Evolutionary conservation across 2,888 invertebrate species (phyloP), one percentile per base, ranked within the genome.

Genomic region (Lasioglossum malachurum): DNA sequence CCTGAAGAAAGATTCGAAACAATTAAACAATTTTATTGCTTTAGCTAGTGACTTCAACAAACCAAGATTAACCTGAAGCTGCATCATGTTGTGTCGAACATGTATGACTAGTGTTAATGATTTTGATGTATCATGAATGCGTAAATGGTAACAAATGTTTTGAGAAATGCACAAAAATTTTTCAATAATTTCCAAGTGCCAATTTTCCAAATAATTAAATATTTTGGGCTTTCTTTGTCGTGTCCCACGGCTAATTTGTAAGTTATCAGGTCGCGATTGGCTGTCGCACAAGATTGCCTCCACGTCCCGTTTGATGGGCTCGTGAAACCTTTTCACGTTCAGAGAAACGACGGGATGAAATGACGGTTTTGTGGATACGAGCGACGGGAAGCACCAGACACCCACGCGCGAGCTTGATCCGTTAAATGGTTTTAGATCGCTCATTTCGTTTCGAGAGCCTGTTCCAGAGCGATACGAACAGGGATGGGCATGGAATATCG

Each of bases 351-450:
- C 69, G 57, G 14, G 60, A 35, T 53, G 72, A 75, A 35, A 71
- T 80, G 78, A 86, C 79, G 81, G 53, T 75, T 83, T 78, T 73
- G 75, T 69, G 84, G 83, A 87, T 83, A 83, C 75, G 81, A 82
- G 83, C 85, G 76, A 81, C 86, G 80, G 75, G 75, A 71, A 46
- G 71, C 78, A 57, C 73, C 60, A 53, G 79, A 89, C 86, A 82
- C 87, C 88, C 35, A 83, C 80, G 69, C 84, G 82, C 82, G 84
- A 75, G 77, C 69, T 53, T 78, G 76, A 60, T 35, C 27, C 64
- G 44, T 75, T 72, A 76, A 44, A 80, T 72, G 69, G 53, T 79
- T 75, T 69, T 64, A 64, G 44, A 67, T 60, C 57, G 73, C 31
- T 73, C 71, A 19, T 38, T 69, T 72, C 71, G 60, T 16, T 38